Percentiles rank a stretch among this genome's conserved stretches.
phyloP scores from a whole-genome alignment of 1,140 invertebrate species.

The Eulimnadia texana region DNA sequence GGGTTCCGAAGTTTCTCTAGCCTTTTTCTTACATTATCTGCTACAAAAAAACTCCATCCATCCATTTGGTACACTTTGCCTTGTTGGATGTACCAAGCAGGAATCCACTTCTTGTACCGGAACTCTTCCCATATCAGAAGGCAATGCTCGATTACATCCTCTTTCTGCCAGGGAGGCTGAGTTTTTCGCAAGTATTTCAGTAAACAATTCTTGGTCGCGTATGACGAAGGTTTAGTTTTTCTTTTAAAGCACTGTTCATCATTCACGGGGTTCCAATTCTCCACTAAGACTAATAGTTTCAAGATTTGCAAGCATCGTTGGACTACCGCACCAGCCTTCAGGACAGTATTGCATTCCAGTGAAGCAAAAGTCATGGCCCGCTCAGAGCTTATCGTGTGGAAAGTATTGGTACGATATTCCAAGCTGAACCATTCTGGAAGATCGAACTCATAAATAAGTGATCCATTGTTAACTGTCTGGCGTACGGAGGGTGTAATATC shows the following conservation, averaged over 20 bases:
- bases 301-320: background rate
- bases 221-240: constrained; percentile 3
- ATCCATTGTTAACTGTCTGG: no score
- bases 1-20: no score
- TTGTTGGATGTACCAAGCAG: no score
- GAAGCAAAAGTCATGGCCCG: background rate
- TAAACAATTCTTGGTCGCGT: background rate
- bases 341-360: background rate
- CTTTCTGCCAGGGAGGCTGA: background rate
- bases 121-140: background rate
- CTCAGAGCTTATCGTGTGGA: no score
- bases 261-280: background rate
- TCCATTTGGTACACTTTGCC: no score
- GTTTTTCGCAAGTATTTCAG: background rate
- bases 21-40: no score
- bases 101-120: background rate
- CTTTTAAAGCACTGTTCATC: background rate
- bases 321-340: background rate
- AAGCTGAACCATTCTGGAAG: no score
- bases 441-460: no score
- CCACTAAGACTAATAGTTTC: background rate
- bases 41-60: no score
- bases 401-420: no score
- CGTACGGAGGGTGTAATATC: no score
- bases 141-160: background rate